Percentiles rank a stretch among this genome's conserved stretches.
Evolutionary conservation across 2,797 vertebrate species (phyloP).

Genomic region (Staurois parvus): DNA sequence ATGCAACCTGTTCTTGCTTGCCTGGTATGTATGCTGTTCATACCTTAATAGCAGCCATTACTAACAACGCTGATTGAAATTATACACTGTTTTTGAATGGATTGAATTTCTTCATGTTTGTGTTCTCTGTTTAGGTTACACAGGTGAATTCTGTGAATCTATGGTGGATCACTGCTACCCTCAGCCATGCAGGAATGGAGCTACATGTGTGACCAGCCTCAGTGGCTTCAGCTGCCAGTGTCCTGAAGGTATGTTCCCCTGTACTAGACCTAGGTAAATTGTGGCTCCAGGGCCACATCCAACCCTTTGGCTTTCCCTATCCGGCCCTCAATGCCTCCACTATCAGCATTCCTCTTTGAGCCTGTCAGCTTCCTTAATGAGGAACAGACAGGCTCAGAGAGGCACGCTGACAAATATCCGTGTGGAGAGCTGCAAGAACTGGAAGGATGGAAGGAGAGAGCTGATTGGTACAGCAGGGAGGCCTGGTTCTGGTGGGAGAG

Average conservation of each 20-base stretch:
- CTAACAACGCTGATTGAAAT: background rate
- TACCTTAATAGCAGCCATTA: background rate
- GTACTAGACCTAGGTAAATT: background rate
- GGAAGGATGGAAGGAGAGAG: too few species aligned
- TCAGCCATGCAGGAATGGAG: slow-evolving; percentile 90
- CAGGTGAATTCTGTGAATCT: slow-evolving; percentile 89
- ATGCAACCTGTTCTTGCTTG: slow-evolving; percentile 89
- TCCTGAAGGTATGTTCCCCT: slow-evolving; percentile 82
- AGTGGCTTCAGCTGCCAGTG: slow-evolving; percentile 90
- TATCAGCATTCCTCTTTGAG: too few species aligned
- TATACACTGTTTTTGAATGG: background rate
- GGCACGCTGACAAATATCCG: too few species aligned
- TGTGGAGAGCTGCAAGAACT: too few species aligned
- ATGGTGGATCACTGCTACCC: slow-evolving; percentile 89
- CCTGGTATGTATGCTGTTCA: slow-evolving; percentile 78
- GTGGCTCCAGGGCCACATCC: too few species aligned
- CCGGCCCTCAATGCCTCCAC: too few species aligned
- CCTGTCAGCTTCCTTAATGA: too few species aligned
- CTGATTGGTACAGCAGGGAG: too few species aligned
- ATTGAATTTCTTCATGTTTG: background rate
- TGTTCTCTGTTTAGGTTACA: slow-evolving; percentile 81
- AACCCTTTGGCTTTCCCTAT: too few species aligned
- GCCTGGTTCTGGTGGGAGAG: too few species aligned
- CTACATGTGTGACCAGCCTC: slow-evolving; percentile 85
- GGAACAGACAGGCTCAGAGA: too few species aligned